Evolutionary conservation across 2,113 vertebrate species (phyloP).

Genomic region (Notothenia rossii): DNA sequence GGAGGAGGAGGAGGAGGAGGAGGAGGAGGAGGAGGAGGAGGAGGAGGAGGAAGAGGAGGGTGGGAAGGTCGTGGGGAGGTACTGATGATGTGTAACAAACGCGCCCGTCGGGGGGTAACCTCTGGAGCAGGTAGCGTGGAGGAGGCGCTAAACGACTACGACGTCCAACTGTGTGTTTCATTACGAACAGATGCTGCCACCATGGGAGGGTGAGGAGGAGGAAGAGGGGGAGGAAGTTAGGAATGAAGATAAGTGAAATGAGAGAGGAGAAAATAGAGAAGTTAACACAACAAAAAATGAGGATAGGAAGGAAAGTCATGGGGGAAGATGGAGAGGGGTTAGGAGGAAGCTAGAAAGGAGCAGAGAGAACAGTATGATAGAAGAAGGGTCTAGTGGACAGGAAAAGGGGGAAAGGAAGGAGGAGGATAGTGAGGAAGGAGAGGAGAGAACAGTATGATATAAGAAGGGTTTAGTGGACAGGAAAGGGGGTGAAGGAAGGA

Average conservation of each 20-base stretch:
- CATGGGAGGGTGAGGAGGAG: constrained; percentile 42
- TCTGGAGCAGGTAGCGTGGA: constrained; percentile 73
- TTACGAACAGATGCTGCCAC: constrained; percentile 78
- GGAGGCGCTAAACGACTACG: constrained; percentile 73
- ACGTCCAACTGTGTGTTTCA: constrained; percentile 74
- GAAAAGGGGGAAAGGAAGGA: neutral
- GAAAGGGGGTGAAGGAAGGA: too few species aligned
- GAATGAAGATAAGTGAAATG: constrained; percentile 25
- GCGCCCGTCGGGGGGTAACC: constrained; percentile 69
- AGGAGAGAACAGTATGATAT: too few species aligned
- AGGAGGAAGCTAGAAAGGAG: constrained; percentile 11
- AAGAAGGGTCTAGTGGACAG: too few species aligned
- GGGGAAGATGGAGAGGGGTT: neutral
- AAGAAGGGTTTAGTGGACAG: too few species aligned
- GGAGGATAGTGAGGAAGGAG: neutral
- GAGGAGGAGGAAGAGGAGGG: too few species aligned
- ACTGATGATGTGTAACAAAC: constrained; percentile 69
- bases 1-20: constrained; percentile 4
- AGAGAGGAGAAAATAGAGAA: constrained; percentile 21
- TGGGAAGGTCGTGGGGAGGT: constrained; percentile 44
- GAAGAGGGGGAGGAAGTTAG: neutral
- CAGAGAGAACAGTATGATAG: too few species aligned
- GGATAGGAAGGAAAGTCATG: neutral
- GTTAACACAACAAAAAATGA: neutral
- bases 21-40: neutral